phyloP scores from a whole-genome alignment of 2,797 vertebrate genomes.

The Saxicola maurus region DNA sequence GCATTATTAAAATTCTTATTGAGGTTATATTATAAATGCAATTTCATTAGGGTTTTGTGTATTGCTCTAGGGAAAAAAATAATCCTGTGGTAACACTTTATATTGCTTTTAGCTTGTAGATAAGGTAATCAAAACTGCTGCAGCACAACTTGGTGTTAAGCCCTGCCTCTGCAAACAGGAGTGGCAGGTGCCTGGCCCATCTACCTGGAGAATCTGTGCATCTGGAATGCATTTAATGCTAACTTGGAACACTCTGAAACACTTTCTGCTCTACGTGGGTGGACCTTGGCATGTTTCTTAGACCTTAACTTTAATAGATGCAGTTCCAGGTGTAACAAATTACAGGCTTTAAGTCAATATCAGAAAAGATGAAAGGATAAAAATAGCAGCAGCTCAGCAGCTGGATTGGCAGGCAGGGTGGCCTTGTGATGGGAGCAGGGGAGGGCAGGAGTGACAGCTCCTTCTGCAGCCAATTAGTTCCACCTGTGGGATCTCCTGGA shows the following conservation, averaged over 20 bases:
- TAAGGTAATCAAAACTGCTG: background rate
- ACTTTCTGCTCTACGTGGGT: background rate
- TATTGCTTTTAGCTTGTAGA: background rate
- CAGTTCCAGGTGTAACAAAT: slow-evolving; percentile 12
- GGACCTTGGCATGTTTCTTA: background rate
- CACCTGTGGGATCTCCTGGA: background rate
- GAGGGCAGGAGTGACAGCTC: background rate
- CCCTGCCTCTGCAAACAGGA: background rate
- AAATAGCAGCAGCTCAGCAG: background rate
- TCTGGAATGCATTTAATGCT: background rate
- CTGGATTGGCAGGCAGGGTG: background rate
- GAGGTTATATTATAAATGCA: slow-evolving; percentile 25
- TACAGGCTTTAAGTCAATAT: background rate
- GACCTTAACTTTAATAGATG: background rate
- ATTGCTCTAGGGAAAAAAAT: slow-evolving; percentile 18
- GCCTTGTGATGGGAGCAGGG: background rate
- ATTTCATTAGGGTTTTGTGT: slow-evolving; percentile 31
- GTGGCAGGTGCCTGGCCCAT: background rate
- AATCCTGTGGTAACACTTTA: background rate
- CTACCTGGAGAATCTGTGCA: background rate
- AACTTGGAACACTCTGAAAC: background rate
- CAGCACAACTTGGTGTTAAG: background rate
- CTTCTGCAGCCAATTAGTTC: background rate
- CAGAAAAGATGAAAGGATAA: background rate
- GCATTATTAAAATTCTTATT: slow-evolving; percentile 44